Percentiles rank a stretch among this genome's conserved stretches.
Conservation (phyloP, 2,888 invertebrate genomes). For the Mystacides longicornis region DNA sequence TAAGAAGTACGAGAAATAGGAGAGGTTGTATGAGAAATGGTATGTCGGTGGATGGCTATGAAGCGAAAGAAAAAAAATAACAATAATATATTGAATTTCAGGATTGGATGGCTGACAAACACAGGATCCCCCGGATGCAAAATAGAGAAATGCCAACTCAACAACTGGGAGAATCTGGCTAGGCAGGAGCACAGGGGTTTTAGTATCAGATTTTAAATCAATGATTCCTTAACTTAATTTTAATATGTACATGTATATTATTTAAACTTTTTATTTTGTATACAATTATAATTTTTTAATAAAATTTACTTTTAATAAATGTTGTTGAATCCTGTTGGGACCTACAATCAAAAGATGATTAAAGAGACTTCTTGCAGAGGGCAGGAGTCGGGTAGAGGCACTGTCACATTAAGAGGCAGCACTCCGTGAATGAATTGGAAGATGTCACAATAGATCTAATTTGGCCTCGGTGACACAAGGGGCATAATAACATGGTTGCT, state of each 20-base stretch:
- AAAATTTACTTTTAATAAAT: neutral
- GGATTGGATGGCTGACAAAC: slow-evolving; percentile 75
- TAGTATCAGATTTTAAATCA: slow-evolving; percentile 66
- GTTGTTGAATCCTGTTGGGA: too few relatives aligned
- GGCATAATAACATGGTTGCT: too few relatives aligned
- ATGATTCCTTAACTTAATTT: slow-evolving; percentile 43
- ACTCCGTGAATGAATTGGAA: too few relatives aligned
- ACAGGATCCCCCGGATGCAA: slow-evolving; percentile 79
- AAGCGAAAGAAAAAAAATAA: neutral
- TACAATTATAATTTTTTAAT: neutral
- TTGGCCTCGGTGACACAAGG: too few relatives aligned
- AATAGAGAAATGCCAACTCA: slow-evolving; percentile 74
- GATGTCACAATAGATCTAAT: too few relatives aligned
- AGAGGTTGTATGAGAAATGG: too few relatives aligned
- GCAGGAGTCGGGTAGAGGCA: too few relatives aligned
- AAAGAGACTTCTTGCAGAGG: too few relatives aligned
- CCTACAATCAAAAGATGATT: too few relatives aligned
- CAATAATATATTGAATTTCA: too few relatives aligned
- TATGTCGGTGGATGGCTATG: neutral
- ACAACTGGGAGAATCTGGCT: slow-evolving; percentile 71
- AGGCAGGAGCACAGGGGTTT: slow-evolving; percentile 62
- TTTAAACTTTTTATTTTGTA: slow-evolving; percentile 1
- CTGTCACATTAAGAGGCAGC: too few relatives aligned
- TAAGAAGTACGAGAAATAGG: too few relatives aligned
- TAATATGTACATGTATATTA: slow-evolving; percentile 33